Base-by-base conservation (phyloP, 1,140 invertebrate species). In the Micrasema longulum region DNA sequence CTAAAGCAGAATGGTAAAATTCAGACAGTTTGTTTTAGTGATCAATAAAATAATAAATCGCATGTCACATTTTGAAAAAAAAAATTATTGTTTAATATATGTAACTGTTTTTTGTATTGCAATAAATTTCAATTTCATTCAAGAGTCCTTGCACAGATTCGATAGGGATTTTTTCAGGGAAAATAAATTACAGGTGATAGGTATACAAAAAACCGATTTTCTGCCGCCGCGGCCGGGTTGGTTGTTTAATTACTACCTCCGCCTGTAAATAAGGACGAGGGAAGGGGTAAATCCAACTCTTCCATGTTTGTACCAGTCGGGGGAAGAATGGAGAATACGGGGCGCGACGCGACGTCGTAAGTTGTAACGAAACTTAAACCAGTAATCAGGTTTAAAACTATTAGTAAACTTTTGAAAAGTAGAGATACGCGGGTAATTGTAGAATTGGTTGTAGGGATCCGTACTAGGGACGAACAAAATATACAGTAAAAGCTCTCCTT, bases 371-470 rank as follows among this genome's bases (percentile, higher is more conserved):
- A 72, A 48, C 64, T 66, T 48, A 60, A 48, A 57, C 60, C 31
- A 20, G 63, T 72, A 72, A 72, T 72, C 71, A 57, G 71, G 71
- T 67, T 72, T 67, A 72, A 71, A 72, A 72, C 71, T 72, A 68
- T 72, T 72, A 35, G 50, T 18, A 38, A 68, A 67, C 38, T 72
- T 72, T 72, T 50, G 64, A 72, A 72, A 72, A 71, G 43, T 35
- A 57, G 62, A 22, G 35, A 55, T 57, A 35, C 66, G n/a, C n/a
- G n/a, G n/a, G n/a, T n/a, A n/a, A n/a, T n/a, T n/a, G n/a, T n/a
- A n/a, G n/a, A n/a, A n/a, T n/a, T n/a, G n/a, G n/a, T n/a, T n/a
- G n/a, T n/a, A n/a, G n/a, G n/a, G n/a, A n/a, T n/a, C n/a, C n/a
- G n/a, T n/a, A n/a, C n/a, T n/a, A n/a, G n/a, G n/a, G n/a, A n/a